A percentile compares a stretch with the other conserved stretches of the same genome.
Evolutionary conservation across 2,113 vertebrate species (phyloP).

Genomic region (Gasterosteus nipponicus): DNA sequence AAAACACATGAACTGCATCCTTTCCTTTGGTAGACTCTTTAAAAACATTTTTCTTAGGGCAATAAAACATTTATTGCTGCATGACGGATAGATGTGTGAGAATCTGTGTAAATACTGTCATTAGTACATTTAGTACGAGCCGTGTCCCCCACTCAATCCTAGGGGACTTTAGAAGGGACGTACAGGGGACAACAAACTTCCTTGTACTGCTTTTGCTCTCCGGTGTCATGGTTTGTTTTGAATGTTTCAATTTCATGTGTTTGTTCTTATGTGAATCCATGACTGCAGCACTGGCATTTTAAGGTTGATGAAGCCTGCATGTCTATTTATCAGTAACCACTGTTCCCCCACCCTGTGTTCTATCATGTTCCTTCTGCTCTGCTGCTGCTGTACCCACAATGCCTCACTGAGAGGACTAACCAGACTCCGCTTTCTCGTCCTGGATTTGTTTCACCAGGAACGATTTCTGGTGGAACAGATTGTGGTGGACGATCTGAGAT

Average conservation of each 20-base stretch:
- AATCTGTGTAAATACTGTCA: conserved; percentile 31
- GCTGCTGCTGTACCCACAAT: conserved; percentile 3
- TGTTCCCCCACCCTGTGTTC: conserved; percentile 19
- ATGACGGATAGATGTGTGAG: conserved; percentile 4
- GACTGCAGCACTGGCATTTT: conserved; percentile 21
- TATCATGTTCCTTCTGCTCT: conserved; percentile 1
- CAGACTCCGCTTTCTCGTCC: background rate
- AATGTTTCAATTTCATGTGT: conserved; percentile 31
- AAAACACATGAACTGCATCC: background rate
- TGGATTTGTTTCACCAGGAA: conserved; percentile 1
- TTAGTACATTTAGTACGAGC: conserved; percentile 9
- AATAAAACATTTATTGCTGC: background rate
- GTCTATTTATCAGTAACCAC: conserved; percentile 29
- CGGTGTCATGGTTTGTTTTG: background rate
- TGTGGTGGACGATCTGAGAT: background rate
- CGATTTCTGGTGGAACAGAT: background rate
- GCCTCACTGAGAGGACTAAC: conserved; percentile 16
- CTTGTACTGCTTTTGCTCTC: conserved; percentile 4
- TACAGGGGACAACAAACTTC: background rate
- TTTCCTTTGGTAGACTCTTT: background rate
- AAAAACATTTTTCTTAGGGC: background rate
- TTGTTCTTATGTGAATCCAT: conserved; percentile 32
- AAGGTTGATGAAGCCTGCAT: conserved; percentile 11
- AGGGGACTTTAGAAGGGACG: background rate
- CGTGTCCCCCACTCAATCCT: conserved; percentile 9